Evolutionary conservation across 2,797 vertebrate genomes (phyloP).

Genomic region (Rhinatrema bivittatum): DNA sequence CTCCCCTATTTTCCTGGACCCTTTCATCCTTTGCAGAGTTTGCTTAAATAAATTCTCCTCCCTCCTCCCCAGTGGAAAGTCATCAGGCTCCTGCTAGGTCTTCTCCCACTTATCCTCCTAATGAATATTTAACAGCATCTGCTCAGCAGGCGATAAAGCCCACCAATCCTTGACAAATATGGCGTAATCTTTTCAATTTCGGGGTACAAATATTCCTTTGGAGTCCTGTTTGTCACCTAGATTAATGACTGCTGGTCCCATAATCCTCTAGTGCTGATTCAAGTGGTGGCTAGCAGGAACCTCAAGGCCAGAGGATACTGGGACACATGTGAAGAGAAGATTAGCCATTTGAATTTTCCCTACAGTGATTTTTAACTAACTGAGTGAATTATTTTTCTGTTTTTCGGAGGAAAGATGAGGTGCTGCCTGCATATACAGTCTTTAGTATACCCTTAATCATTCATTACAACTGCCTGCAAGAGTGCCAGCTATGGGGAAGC

Average conservation of each 20-base stretch:
- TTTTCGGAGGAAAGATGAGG: too few relatives aligned
- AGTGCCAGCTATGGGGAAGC: background rate
- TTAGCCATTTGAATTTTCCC: slow-evolving; percentile 59
- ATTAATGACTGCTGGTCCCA: slow-evolving; percentile 96
- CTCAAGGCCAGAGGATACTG: slow-evolving; percentile 70
- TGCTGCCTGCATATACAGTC: too few relatives aligned
- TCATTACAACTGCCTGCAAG: too few relatives aligned
- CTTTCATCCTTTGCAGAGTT: too few relatives aligned
- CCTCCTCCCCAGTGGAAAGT: slow-evolving; percentile 33
- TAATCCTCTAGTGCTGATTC: slow-evolving; percentile 99
- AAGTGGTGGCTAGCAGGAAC: slow-evolving; percentile 84
- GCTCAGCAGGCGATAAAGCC: slow-evolving; percentile 82
- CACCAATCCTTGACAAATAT: slow-evolving; percentile 99
- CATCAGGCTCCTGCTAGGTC: slow-evolving; percentile 59
- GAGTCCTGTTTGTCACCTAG: slow-evolving; percentile 98
- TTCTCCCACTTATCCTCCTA: slow-evolving; percentile 71
- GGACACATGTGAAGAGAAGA: slow-evolving; percentile 73
- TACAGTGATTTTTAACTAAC: slow-evolving; percentile 17
- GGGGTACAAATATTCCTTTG: slow-evolving; percentile 99
- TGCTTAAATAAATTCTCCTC: slow-evolving; percentile 29
- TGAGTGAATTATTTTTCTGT: too few relatives aligned
- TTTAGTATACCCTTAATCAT: too few relatives aligned
- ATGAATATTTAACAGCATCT: slow-evolving; percentile 99
- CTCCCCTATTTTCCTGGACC: too few relatives aligned
- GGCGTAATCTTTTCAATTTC: slow-evolving; percentile 99